A percentile compares a stretch with the other conserved stretches of the same genome.
phyloP scores from a whole-genome alignment of 2,113 vertebrate genomes.

The Anolis carolinensis region DNA sequence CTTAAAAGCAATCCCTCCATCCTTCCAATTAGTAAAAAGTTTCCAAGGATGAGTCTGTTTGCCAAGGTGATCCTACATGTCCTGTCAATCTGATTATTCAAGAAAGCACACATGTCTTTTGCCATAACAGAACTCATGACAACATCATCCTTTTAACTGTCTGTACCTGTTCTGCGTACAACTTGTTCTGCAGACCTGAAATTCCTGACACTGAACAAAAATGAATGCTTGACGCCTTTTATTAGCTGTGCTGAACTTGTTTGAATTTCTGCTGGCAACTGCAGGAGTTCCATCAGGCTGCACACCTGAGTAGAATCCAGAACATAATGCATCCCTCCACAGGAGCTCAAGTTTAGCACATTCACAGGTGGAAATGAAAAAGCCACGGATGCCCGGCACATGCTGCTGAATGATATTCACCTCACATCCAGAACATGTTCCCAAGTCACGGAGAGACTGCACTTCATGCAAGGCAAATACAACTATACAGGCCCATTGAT shows the following conservation, averaged over 20 bases:
- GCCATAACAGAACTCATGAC: constrained; percentile 25
- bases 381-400: background rate
- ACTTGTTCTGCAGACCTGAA: constrained; percentile 54
- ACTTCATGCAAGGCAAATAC: background rate
- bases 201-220: constrained; percentile 66
- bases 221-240: constrained; percentile 62
- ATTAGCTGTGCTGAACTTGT: constrained; percentile 69
- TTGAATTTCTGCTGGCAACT: constrained; percentile 74
- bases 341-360: constrained; percentile 52
- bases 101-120: constrained; percentile 18
- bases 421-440: constrained; percentile 12
- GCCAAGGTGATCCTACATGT: background rate
- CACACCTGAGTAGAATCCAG: constrained; percentile 66
- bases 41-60: background rate
- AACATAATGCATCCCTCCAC: constrained; percentile 34
- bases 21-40: background rate
- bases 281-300: constrained; percentile 56
- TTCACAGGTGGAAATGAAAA: background rate
- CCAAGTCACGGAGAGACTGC: background rate
- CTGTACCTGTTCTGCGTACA: constrained; percentile 55
- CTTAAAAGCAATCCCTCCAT: constrained; percentile 20
- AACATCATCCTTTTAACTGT: background rate
- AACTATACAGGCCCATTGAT: background rate
- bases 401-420: background rate
- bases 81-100: constrained; percentile 32